Base-by-base conservation (phyloP, 92 coral and sea anemone species). In the Epizoanthus fatuus region DNA sequence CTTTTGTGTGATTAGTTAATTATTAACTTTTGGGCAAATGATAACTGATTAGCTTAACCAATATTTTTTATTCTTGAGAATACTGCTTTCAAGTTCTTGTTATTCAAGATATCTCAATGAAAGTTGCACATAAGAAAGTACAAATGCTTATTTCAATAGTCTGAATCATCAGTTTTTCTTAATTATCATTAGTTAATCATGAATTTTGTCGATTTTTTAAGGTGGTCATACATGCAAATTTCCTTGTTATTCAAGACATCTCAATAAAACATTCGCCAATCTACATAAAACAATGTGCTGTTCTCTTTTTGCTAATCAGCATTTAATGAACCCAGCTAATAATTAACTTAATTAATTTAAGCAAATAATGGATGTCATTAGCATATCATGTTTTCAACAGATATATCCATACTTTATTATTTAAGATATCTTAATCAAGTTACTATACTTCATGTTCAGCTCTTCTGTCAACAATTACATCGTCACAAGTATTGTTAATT, bases 91-190 rank as follows among this genome's bases (percentile, higher is more conserved):
- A 58, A 58, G 19, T 55, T 15, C 63, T 16, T 16, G 25, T 58
- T 58, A 15, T 58, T 58, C 25, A 58, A 15, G 63, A 16, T 58
- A 58, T 15, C 22, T 58, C 7, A 58, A 58, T 1, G 19, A 58
- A 58, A 58, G 25, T 16, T 58, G 63, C 22, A 58, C 63, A 58
- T 58, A 58, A 58, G 63, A 58, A 58, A 58, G 63, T 58, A 16
- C 20, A 58, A 58, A 58, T 58, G 22, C 63, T 16, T 14, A 58
- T 58, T 58, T 58, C 4, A 14, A 14, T 58, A 15, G 13, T n/a
- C 63, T 58, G 63, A 58, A 58, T 3, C 22, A 16, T 15, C 19
- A 58, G 16, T 5, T 58, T 58, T 58, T 16, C 20, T 58, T 16
- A 16, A 15, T 58, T 58, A 58, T 58, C 20, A n/a, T 58, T 11